phyloP scores from a whole-genome alignment of 2,888 invertebrate genomes.

The Dolomedes plantarius region DNA sequence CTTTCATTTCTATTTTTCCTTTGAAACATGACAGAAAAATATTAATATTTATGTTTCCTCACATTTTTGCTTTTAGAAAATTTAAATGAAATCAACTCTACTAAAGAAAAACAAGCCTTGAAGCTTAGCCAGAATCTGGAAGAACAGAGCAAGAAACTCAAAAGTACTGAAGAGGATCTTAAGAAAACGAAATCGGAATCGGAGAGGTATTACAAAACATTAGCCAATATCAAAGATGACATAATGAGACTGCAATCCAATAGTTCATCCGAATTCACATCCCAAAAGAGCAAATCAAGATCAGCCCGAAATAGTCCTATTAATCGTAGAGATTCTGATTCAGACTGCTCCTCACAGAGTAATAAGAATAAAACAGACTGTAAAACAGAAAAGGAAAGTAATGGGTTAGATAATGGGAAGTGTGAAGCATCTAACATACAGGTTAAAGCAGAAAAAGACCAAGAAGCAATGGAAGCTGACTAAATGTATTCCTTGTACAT shows the following conservation, averaged over 20 bases:
- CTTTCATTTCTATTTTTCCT: too few species aligned
- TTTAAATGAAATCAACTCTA: slow-evolving; percentile 80
- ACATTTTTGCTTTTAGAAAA: slow-evolving; percentile 77
- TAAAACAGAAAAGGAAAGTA: neutral
- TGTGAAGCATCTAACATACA: neutral
- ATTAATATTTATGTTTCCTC: too few species aligned
- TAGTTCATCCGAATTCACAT: slow-evolving; percentile 36
- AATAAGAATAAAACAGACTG: neutral
- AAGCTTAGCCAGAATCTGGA: slow-evolving; percentile 82
- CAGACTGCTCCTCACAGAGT: neutral
- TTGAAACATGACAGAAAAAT: too few species aligned
- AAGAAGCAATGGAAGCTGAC: neutral
- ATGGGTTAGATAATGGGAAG: neutral
- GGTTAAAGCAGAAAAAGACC: neutral
- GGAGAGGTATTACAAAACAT: slow-evolving; percentile 80
- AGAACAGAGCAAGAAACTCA: slow-evolving; percentile 81
- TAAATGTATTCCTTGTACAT: neutral
- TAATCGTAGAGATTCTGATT: slow-evolving; percentile 23
- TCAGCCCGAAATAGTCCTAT: slow-evolving; percentile 21
- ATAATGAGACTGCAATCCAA: too few species aligned
- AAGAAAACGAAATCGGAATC: slow-evolving; percentile 82
- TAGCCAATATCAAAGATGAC: slow-evolving; percentile 30
- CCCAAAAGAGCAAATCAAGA: slow-evolving; percentile 25
- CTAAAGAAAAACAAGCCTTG: slow-evolving; percentile 80
- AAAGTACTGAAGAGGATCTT: slow-evolving; percentile 80